A percentile compares a stretch with the other conserved stretches of the same genome.
These are phyloP conservation scores for Mamestra brassicae DNA, from an alignment of 2,888 invertebrate genomes.

Conservation along the genomic window DNA sequence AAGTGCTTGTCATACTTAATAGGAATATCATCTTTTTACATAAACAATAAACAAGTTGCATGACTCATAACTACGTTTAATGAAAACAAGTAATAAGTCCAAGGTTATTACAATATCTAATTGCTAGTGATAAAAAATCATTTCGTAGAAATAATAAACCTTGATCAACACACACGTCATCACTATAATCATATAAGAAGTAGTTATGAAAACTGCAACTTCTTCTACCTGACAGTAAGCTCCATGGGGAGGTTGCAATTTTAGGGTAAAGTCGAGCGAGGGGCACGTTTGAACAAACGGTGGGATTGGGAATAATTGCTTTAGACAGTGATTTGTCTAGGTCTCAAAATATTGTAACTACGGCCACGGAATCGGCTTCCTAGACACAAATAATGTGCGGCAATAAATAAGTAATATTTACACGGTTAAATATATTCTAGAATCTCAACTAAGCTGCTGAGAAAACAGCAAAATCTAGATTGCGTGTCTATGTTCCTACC, in stretches of 20 bases:
- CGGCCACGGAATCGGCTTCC: background rate
- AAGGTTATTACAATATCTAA: slow-evolving; percentile 28
- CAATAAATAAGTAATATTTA: background rate
- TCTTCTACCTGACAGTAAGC: background rate
- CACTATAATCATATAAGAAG: background rate
- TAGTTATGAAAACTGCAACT: background rate
- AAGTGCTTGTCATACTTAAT: background rate
- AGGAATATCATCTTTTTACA: background rate
- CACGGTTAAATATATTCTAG: background rate
- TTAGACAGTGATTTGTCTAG: background rate
- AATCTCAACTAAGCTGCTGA: background rate
- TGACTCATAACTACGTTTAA: background rate
- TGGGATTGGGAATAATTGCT: no score
- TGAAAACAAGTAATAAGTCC: slow-evolving; percentile 11
- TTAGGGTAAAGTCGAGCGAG: no score
- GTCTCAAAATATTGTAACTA: background rate
- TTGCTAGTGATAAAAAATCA: background rate
- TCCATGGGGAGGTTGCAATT: no score
- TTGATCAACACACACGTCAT: background rate
- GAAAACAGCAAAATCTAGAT: background rate
- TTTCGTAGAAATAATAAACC: slow-evolving; percentile 4
- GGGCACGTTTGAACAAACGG: no score
- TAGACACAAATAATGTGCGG: background rate
- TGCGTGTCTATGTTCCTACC: background rate
- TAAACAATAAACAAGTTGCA: background rate